phyloP scores from a whole-genome alignment of 2,113 vertebrate species.

The Heterotilapia buettikoferi region DNA sequence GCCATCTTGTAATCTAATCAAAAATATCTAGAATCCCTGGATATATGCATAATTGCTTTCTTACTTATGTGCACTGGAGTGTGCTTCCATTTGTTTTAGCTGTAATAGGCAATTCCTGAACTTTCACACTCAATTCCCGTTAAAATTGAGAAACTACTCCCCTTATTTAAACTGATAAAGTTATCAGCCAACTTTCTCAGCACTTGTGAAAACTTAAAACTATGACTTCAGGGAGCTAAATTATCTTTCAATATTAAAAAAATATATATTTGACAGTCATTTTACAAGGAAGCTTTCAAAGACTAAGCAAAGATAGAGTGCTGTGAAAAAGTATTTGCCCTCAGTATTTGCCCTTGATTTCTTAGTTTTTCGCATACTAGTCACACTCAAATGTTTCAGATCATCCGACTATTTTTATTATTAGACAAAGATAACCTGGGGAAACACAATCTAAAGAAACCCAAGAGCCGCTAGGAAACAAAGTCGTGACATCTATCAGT shows the following conservation, averaged over 20 bases:
- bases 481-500: neutral
- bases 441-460: neutral
- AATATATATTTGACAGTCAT: neutral
- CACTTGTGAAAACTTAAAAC: neutral
- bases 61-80: neutral
- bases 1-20: neutral
- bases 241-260: neutral
- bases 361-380: neutral
- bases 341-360: neutral
- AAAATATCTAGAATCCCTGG: neutral
- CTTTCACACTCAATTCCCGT: neutral
- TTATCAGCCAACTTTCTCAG: neutral
- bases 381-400: neutral
- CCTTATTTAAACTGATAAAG: neutral
- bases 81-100: neutral
- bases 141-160: neutral
- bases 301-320: neutral
- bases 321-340: neutral
- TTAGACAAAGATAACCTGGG: neutral
- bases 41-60: neutral
- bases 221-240: neutral
- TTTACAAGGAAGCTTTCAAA: neutral
- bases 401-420: neutral
- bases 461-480: neutral
- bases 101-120: neutral